Percentiles rank a stretch among this genome's conserved stretches.
Conservation (phyloP, 1,140 invertebrate genomes). For the Dryas iulia region DNA sequence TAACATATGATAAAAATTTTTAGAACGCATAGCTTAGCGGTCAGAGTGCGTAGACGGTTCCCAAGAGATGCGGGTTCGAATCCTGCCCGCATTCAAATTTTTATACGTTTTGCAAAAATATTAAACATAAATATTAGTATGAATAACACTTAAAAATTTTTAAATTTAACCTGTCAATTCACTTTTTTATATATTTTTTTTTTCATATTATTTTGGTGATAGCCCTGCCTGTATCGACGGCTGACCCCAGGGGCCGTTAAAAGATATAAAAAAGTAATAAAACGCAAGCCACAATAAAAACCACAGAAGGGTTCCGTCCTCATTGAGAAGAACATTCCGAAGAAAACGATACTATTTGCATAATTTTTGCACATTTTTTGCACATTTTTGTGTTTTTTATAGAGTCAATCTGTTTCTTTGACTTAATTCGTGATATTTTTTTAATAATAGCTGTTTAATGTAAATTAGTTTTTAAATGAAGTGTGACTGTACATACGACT, state of each 20-base stretch:
- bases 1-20: no score
- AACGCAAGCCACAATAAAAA: conserved; percentile 58
- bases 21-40: no score
- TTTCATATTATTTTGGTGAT: no score
- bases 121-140: no score
- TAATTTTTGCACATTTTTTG: conserved; percentile 26
- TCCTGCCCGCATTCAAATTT: no score
- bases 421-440: neutral
- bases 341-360: conserved; percentile 35
- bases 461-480: neutral
- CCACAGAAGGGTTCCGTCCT: conserved; percentile 46
- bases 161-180: no score
- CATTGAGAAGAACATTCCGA: conserved; percentile 21
- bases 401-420: neutral
- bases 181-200: no score
- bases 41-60: no score
- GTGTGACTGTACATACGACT: neutral
- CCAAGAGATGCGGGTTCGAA: no score
- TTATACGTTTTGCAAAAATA: no score
- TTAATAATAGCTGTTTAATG: neutral
- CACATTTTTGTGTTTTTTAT: conserved; percentile 21
- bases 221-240: conserved; percentile 32
- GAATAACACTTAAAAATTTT: no score
- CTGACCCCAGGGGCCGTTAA: conserved; percentile 54
- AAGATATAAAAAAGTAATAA: conserved; percentile 72